Evolutionary conservation across 2,888 invertebrate genomes (phyloP).

Genomic region (Andrena praecox): DNA sequence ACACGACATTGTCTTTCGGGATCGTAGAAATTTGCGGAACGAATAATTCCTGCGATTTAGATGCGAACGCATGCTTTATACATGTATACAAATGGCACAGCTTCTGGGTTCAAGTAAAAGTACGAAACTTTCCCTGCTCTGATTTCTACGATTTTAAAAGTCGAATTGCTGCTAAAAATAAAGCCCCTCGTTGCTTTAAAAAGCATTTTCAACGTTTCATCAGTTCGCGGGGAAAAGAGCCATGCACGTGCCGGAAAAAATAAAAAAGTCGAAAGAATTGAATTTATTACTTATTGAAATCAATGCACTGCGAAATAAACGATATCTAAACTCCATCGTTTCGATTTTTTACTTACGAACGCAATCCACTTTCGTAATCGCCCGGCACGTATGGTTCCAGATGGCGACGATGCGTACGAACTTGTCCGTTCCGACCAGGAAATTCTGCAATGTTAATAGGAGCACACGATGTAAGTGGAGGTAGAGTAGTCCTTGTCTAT

Average conservation of each 20-base stretch:
- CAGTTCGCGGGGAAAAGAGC: background rate
- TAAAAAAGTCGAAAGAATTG: too few relatives aligned
- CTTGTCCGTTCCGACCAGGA: background rate
- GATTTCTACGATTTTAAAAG: constrained; percentile 47
- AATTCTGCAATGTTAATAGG: too few relatives aligned
- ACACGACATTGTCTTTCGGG: background rate
- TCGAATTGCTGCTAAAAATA: constrained; percentile 5
- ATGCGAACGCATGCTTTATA: background rate
- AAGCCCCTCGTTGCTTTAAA: background rate
- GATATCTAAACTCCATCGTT: too few relatives aligned
- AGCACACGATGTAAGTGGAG: too few relatives aligned
- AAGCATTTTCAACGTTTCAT: background rate
- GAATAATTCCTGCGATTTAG: constrained; percentile 21
- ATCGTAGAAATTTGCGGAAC: background rate
- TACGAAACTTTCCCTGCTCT: constrained; percentile 45
- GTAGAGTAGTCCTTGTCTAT: too few relatives aligned
- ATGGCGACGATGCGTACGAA: too few relatives aligned
- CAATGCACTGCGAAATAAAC: too few relatives aligned
- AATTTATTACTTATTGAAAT: too few relatives aligned
- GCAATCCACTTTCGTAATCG: too few relatives aligned
- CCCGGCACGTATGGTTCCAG: too few relatives aligned
- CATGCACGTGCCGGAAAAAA: background rate
- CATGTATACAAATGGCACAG: background rate
- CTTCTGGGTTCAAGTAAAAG: constrained; percentile 37
- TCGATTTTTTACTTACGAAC: too few relatives aligned